phyloP scores from a whole-genome alignment of 1,140 invertebrate species.

The Zeugodacus cucurbitae region DNA sequence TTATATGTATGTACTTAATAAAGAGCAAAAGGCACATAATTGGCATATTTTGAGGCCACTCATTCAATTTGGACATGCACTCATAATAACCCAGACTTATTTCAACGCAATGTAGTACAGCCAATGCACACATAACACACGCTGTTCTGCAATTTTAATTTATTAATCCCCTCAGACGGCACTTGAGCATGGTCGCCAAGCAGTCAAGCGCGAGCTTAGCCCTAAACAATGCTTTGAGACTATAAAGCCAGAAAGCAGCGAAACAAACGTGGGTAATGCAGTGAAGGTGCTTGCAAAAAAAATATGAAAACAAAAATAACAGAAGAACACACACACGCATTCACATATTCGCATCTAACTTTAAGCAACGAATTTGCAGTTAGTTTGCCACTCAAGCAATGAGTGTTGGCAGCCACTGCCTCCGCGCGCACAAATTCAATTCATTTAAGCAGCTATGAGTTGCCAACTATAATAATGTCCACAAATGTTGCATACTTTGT shows the following conservation, averaged over 20 bases:
- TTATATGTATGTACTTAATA: no score
- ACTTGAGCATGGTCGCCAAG: background rate
- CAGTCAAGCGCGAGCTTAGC: background rate
- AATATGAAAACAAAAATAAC: background rate
- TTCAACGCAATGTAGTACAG: no score
- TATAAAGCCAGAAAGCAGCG: background rate
- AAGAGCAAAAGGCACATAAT: no score
- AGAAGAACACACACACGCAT: background rate
- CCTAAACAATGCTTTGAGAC: background rate
- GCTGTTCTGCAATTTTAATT: background rate
- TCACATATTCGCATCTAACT: background rate
- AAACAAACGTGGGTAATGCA: background rate
- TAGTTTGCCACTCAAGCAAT: background rate
- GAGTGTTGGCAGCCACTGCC: background rate
- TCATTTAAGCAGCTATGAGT: background rate
- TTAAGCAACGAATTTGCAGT: background rate
- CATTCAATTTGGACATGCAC: no score
- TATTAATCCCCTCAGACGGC: background rate
- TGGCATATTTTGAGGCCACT: no score
- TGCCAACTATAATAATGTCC: background rate
- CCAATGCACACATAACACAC: no score
- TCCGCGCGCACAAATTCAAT: background rate
- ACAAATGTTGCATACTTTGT: constrained; percentile 7
- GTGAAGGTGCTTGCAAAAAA: background rate
- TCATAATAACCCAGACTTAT: no score